These are phyloP conservation scores for Morone saxatilis DNA, from an alignment of 2,113 vertebrate genomes.

Conservation along the genomic window DNA sequence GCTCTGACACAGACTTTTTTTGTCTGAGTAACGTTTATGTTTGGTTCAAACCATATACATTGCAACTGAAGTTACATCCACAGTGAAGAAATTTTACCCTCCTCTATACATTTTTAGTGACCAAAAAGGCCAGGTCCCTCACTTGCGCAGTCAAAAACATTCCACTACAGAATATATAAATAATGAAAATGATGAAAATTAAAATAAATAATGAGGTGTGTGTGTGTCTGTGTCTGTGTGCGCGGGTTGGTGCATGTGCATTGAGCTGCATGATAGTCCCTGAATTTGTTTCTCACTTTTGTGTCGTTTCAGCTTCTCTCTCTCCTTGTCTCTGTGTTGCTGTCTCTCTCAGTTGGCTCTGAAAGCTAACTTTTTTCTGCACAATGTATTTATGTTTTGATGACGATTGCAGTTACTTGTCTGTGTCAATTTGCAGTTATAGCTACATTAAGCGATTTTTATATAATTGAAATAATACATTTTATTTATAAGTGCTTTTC, in stretches of 20 bases:
- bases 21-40: too few species aligned
- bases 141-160: too few species aligned
- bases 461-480: too few species aligned
- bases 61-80: too few species aligned
- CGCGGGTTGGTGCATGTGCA: slow-evolving; percentile 30
- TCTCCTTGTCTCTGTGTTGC: slow-evolving; percentile 37
- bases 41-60: too few species aligned
- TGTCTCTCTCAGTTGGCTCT: slow-evolving; percentile 7
- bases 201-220: neutral
- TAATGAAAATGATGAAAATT: too few species aligned
- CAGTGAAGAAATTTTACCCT: too few species aligned
- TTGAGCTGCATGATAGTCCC: slow-evolving; percentile 20
- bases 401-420: neutral
- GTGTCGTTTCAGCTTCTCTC: slow-evolving; percentile 54
- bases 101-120: too few species aligned
- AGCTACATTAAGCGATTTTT: slow-evolving; percentile 51
- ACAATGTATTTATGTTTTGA: slow-evolving; percentile 2
- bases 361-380: slow-evolving; percentile 3
- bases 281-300: slow-evolving; percentile 42
- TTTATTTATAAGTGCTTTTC: too few species aligned
- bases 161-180: too few species aligned
- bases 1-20: too few species aligned
- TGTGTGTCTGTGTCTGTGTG: slow-evolving; percentile 3
- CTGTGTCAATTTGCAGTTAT: slow-evolving; percentile 23
- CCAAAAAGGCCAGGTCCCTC: too few species aligned